Evolutionary conservation across 1,140 invertebrate species (phyloP), one percentile per base, ranked within the genome.

Genomic region (Lepidurus apus): DNA sequence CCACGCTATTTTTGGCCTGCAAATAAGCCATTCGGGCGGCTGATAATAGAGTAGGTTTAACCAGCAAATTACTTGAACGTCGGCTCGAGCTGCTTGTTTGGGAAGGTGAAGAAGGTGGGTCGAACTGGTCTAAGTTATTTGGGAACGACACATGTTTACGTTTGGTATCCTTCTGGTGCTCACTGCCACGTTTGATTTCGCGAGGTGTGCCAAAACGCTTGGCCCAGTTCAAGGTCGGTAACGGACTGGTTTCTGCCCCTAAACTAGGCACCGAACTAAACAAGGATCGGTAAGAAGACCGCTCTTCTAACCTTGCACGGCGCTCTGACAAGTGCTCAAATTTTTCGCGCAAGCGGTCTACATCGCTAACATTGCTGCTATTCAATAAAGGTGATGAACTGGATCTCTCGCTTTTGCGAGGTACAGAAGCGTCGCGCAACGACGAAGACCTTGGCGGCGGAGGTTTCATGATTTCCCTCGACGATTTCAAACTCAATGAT

Each of bases 341-440:
- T 79, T 90, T 91, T 73, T 90, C 88, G 42, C 89, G 89, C 1
- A 95, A 86, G 81, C 90, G 89, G 42, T 87, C 87, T 11, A 95
- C 93, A 81, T 93, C 91, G 1, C 92, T 92, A 73, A 89, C 80
- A 44, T 80, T 76, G 74, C 74, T 43, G 75, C 43, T 44, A 42
- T 74, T 24, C 17, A 78, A 77, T 21, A 75, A 17, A 74, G 74
- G 44, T 53, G 47, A 53, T 17, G 75, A 44, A 73, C 34, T 53
- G 34, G 75, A 43, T 74, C 75, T 42, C 34, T 21, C 44, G 17
- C 53, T 65, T 21, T 65, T 21, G 21, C 53, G 53, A 21, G 53
- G 21, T 21, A 21, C 13, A 7, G 53, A 65, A 13, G 53, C 53
- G 53, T 65, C 53, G 5, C 53, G 53, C 13, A 44, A 34, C 42